These are phyloP conservation scores for Dryomyza anilis DNA, from an alignment of 2,888 invertebrate genomes.

Conservation along the genomic window DNA sequence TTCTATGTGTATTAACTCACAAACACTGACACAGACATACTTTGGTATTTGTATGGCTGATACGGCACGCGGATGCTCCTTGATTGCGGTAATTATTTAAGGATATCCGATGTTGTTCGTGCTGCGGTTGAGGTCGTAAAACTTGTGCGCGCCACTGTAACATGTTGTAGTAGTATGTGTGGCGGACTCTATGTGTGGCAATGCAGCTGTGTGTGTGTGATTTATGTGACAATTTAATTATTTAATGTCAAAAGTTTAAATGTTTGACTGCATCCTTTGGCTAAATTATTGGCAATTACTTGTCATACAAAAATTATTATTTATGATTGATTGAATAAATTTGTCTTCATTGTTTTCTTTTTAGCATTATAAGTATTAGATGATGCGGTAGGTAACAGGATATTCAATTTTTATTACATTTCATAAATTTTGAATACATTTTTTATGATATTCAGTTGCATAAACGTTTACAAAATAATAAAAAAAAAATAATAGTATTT, in stretches of 20 bases:
- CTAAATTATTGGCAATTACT: not conserved
- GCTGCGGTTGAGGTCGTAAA: not conserved
- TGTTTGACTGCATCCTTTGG: not conserved
- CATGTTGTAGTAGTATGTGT: not conserved
- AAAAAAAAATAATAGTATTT: too few species aligned
- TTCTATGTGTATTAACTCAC: not conserved
- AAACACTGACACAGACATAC: not conserved
- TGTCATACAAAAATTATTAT: too few species aligned
- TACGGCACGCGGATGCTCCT: conserved; percentile 4
- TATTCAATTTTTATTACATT: too few species aligned
- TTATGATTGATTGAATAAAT: too few species aligned
- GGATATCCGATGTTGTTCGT: conserved; percentile 5
- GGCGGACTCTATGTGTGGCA: not conserved
- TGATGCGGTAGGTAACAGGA: too few species aligned
- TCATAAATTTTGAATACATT: too few species aligned
- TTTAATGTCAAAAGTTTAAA: not conserved
- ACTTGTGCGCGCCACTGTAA: conserved; percentile 1
- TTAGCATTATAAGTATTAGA: too few species aligned
- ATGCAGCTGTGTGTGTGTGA: not conserved
- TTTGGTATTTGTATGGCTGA: not conserved
- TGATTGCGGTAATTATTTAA: conserved; percentile 15
- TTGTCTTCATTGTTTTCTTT: too few species aligned
- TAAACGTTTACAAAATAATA: too few species aligned
- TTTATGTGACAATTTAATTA: not conserved
- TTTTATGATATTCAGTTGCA: too few species aligned